These are phyloP conservation scores for Xanthorhoe designata DNA, from an alignment of 2,888 invertebrate genomes.

Conservation along the genomic window DNA sequence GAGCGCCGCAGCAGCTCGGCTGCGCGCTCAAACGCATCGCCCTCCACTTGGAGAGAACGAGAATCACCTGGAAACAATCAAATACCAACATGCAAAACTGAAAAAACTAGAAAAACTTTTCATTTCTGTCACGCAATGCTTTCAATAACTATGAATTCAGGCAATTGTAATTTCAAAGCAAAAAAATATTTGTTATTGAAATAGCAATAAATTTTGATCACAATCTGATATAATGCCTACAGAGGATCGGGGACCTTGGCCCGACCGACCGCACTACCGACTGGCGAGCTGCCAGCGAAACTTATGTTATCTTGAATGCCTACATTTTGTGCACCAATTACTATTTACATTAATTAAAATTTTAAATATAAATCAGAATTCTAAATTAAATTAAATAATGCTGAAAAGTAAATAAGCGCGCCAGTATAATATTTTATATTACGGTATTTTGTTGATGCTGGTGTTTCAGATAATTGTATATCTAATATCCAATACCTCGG, in stretches of 20 bases:
- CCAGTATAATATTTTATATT: no score
- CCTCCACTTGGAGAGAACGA: slow-evolving; percentile 90
- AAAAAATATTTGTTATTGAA: slow-evolving; percentile 35
- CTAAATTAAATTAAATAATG: no score
- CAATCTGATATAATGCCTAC: slow-evolving; percentile 54
- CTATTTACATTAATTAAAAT: slow-evolving; percentile 24
- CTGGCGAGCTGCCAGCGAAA: slow-evolving; percentile 65
- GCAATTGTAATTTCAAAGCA: slow-evolving; percentile 15
- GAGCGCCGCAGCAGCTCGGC: slow-evolving; percentile 89
- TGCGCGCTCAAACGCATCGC: slow-evolving; percentile 88
- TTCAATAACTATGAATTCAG: slow-evolving; percentile 10
- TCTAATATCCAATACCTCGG: no score
- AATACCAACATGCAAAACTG: not conserved
- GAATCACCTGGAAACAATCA: slow-evolving; percentile 86
- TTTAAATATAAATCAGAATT: slow-evolving; percentile 1
- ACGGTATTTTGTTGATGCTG: no score
- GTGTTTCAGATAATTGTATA: no score
- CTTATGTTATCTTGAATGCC: slow-evolving; percentile 53
- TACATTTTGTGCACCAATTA: slow-evolving; percentile 48
- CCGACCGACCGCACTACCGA: slow-evolving; percentile 56
- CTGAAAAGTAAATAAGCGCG: no score
- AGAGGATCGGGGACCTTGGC: slow-evolving; percentile 57
- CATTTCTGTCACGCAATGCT: slow-evolving; percentile 12
- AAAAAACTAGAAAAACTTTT: not conserved
- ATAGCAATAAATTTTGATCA: slow-evolving; percentile 61